Base-by-base conservation (phyloP, 2,888 invertebrate species). In the Plebejus melissa region DNA sequence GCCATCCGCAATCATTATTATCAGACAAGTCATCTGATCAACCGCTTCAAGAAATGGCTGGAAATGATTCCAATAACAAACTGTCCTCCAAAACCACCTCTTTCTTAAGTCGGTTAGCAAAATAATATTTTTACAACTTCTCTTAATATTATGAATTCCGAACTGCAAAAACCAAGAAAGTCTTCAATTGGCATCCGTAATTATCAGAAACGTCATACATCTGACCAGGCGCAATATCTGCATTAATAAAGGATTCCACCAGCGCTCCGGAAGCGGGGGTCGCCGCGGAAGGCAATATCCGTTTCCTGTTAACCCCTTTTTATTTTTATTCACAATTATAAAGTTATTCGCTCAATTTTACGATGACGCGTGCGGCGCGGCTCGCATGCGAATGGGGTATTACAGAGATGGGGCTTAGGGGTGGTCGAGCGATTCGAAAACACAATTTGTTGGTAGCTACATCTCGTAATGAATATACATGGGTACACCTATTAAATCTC, bases 211-310 rank as follows among this genome's bases (percentile, higher is more conserved):
- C 69, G 36, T 16, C 38, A 11, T 32, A 36, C 76, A 78, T 76
- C 75, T 78, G 79, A 78, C 74, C 70, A 76, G 74, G 74, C 69
- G 72, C 60, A 60, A 60, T 76, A 76, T 75, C 76, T 76, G 78
- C 76, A 74, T 74, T 74, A 77, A 76, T 77, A 74, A 75, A 69
- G 74, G 78, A 78, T 75, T 77, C 60, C 76, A 77, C 75, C 65
- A 76, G 77, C 69, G 77, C 76, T 75, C 79, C 83, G 86, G 87
- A 86, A 85, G 82, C 84, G 81, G 79, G 88, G 89, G 90, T 89
- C 89, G 88, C 87, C 86, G 80, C 90, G 92, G 93, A 92, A 90
- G 91, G 87, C 87, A 87, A 90, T 90, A 90, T 93, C 92, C 92
- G 90, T 89, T 87, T 82, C 90, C 89, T 83, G 85, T 81, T 87